These are phyloP conservation scores for Nyctereutes procyonoides DNA, from an alignment of 2,113 vertebrate species.

Conservation along the genomic window DNA sequence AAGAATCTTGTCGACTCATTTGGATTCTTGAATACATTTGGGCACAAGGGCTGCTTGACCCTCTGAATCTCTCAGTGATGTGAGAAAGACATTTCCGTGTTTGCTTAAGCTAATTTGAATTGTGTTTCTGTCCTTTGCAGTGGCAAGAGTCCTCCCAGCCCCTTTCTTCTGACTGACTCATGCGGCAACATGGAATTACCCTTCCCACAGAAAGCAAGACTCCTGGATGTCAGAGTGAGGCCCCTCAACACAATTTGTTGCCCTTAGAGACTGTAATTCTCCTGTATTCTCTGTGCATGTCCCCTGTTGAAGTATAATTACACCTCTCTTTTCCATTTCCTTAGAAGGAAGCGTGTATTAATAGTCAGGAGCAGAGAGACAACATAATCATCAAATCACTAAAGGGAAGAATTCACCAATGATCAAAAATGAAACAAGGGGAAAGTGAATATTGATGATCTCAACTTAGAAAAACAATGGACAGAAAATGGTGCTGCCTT, in stretches of 20 bases:
- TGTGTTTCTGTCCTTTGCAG: not conserved
- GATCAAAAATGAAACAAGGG: constrained; percentile 22
- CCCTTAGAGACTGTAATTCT: not conserved
- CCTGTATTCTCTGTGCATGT: not conserved
- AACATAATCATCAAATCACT: constrained; percentile 7
- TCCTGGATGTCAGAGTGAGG: not conserved
- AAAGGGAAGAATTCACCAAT: not conserved
- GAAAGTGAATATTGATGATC: not conserved
- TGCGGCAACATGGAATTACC: not conserved
- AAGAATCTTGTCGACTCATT: not conserved
- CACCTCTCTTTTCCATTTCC: not conserved
- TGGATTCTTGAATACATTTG: not conserved
- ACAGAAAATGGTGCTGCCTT: not conserved
- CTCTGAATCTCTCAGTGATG: not conserved
- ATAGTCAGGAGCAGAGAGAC: not conserved
- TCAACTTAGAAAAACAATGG: not conserved
- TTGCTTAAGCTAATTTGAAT: not conserved
- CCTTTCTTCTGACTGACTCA: not conserved
- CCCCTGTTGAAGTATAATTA: not conserved
- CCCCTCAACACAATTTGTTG: not conserved
- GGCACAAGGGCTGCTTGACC: not conserved
- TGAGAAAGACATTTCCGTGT: not conserved
- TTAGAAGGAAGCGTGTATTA: not conserved
- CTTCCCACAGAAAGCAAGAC: not conserved
- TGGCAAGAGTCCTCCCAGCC: not conserved